Evolutionary conservation across 2,888 invertebrate species (phyloP).

Genomic region (Cataglyphis rosenhaueri): DNA sequence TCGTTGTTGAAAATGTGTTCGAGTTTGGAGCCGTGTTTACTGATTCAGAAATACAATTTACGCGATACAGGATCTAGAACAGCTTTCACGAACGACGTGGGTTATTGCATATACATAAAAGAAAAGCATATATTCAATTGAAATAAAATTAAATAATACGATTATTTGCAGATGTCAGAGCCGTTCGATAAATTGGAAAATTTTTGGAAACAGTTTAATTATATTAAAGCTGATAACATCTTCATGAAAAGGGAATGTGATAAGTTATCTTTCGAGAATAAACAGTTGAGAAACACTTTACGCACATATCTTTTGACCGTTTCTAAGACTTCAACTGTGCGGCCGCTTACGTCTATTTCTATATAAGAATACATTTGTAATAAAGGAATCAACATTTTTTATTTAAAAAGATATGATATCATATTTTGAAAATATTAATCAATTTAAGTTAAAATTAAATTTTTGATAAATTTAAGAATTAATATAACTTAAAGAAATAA

Average conservation of each 20-base stretch:
- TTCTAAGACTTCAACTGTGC: slow-evolving; percentile 84
- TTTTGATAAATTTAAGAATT: not conserved
- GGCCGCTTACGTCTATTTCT: slow-evolving; percentile 62
- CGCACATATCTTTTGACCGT: slow-evolving; percentile 88
- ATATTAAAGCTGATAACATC: slow-evolving; percentile 84
- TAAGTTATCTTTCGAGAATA: slow-evolving; percentile 88
- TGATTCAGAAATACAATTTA: slow-evolving; percentile 74
- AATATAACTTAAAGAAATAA: not conserved
- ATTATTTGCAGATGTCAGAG: slow-evolving; percentile 76
- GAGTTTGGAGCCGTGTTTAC: slow-evolving; percentile 88
- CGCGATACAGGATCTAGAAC: slow-evolving; percentile 80
- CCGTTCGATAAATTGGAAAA: slow-evolving; percentile 89
- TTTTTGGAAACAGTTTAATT: slow-evolving; percentile 89
- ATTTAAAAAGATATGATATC: not conserved
- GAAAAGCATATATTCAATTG: not conserved
- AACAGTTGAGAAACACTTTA: slow-evolving; percentile 88
- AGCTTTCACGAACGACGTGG: slow-evolving; percentile 62
- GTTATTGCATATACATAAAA: slow-evolving; percentile 28
- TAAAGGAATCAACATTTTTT: not conserved
- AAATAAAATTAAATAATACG: slow-evolving; percentile 1
- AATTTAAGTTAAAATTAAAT: not conserved
- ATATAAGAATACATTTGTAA: slow-evolving; percentile 20
- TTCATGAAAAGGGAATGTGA: slow-evolving; percentile 87
- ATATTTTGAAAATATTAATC: slow-evolving; percentile 1
- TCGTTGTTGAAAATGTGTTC: slow-evolving; percentile 89